These are phyloP conservation scores for Athetis lepigone DNA, from an alignment of 2,888 invertebrate species.

Conservation along the genomic window DNA sequence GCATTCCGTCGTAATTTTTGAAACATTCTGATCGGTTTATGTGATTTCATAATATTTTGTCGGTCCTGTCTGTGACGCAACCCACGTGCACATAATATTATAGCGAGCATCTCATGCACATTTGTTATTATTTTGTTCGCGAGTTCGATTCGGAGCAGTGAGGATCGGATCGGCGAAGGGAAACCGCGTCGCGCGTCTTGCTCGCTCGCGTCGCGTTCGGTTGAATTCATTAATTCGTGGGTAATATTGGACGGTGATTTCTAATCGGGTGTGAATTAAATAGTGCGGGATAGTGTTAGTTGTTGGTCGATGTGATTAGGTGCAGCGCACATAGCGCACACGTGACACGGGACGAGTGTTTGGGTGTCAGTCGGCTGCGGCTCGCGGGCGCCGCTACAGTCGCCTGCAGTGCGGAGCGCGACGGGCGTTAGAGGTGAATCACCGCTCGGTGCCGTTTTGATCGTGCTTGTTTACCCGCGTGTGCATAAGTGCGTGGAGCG, in stretches of 20 bases:
- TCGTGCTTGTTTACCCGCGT: slow-evolving; percentile 89
- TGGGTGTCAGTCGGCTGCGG: slow-evolving; percentile 87
- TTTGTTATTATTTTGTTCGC: slow-evolving; percentile 94
- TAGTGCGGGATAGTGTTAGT: slow-evolving; percentile 78
- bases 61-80: slow-evolving; percentile 84
- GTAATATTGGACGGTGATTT: slow-evolving; percentile 78
- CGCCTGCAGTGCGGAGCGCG: slow-evolving; percentile 87
- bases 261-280: slow-evolving; percentile 78
- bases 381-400: slow-evolving; percentile 81
- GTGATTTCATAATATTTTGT: slow-evolving; percentile 77
- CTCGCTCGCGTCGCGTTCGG: slow-evolving; percentile 77
- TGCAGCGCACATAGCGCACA: slow-evolving; percentile 77
- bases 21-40: slow-evolving; percentile 70
- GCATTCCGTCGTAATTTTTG: slow-evolving; percentile 77
- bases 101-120: slow-evolving; percentile 91
- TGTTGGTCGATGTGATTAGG: slow-evolving; percentile 75
- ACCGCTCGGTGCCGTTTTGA: slow-evolving; percentile 85
- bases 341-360: slow-evolving; percentile 86
- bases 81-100: slow-evolving; percentile 89
- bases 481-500: slow-evolving; percentile 88
- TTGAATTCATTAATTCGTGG: slow-evolving; percentile 76
- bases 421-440: slow-evolving; percentile 86
- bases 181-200: slow-evolving; percentile 83
- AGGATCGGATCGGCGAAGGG: slow-evolving; percentile 82
- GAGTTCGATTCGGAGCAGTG: slow-evolving; percentile 91